Percentiles rank a stretch among this genome's conserved stretches.
These are phyloP conservation scores for Colletes gigas DNA, from an alignment of 1,140 invertebrate species.

Conservation along the genomic window DNA sequence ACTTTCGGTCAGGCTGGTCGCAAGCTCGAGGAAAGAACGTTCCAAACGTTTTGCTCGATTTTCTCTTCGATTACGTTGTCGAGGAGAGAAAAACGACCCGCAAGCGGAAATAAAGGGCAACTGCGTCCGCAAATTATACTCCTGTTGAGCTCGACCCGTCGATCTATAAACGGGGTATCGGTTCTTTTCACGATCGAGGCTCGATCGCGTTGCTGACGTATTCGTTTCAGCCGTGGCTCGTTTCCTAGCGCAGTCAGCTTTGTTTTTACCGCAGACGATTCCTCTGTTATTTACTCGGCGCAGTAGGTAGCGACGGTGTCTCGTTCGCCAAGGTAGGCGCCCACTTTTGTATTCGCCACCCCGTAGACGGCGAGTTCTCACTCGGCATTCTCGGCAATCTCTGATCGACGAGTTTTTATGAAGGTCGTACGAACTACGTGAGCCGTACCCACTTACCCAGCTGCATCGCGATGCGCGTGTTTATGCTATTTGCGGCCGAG, in stretches of 20 bases:
- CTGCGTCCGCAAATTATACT: neutral
- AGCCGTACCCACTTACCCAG: constrained; percentile 58
- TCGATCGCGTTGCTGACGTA: neutral
- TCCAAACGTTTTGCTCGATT: neutral
- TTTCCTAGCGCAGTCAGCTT: neutral
- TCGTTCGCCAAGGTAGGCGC: constrained; percentile 26
- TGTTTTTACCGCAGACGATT: constrained; percentile 11
- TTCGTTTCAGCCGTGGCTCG: neutral
- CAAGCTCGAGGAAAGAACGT: neutral
- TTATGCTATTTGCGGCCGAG: constrained; percentile 61
- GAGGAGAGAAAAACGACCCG: neutral
- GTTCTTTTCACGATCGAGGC: neutral
- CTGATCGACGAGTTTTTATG: constrained; percentile 74
- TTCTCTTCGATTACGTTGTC: constrained; percentile 12
- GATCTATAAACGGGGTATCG: constrained; percentile 26
- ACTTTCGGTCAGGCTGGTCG: neutral
- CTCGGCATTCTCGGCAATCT: constrained; percentile 69
- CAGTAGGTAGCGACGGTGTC: constrained; percentile 23
- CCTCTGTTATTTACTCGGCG: constrained; percentile 23
- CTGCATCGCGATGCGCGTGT: constrained; percentile 49
- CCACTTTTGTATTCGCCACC: constrained; percentile 63
- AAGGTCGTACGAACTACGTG: constrained; percentile 69
- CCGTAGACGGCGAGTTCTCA: constrained; percentile 66
- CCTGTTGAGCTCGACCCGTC: neutral
- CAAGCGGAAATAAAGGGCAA: constrained; percentile 15